Evolutionary conservation across 2,113 vertebrate species (phyloP).

Genomic region (Urocolius indicus): DNA sequence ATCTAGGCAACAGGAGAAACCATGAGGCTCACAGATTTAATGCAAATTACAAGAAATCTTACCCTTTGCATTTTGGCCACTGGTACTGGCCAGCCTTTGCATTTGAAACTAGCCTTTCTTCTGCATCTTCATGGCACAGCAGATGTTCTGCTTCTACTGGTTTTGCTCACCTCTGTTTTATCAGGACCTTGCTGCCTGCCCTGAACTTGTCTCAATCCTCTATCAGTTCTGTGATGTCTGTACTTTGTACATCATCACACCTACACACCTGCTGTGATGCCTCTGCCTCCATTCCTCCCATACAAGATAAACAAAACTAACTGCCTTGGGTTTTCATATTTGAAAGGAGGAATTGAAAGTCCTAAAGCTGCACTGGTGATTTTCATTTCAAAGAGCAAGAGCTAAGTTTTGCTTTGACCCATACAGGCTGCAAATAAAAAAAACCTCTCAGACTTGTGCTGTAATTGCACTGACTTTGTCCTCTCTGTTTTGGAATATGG

Average conservation of each 20-base stretch:
- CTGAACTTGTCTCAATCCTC: background rate
- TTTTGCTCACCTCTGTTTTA: background rate
- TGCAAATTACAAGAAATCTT: background rate
- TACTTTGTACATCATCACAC: constrained; percentile 6
- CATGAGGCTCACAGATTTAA: background rate
- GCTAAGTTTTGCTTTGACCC: constrained; percentile 12
- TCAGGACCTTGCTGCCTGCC: background rate
- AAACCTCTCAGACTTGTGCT: constrained; percentile 1
- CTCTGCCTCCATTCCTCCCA: background rate
- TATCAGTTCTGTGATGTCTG: background rate
- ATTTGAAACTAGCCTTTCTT: background rate
- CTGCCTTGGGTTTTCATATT: background rate
- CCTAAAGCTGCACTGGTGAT: background rate
- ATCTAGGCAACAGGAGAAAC: background rate
- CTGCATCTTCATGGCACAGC: background rate
- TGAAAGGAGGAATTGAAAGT: background rate
- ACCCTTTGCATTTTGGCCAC: background rate
- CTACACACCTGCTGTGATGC: constrained; percentile 26
- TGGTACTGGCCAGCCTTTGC: background rate
- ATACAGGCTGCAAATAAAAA: constrained; percentile 19
- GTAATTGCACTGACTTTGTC: constrained; percentile 28
- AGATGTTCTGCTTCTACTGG: background rate
- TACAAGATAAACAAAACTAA: background rate
- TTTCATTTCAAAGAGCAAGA: background rate
- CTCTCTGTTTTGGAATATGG: constrained; percentile 38